A percentile compares a stretch with the other conserved stretches of the same genome.
Evolutionary conservation across 2,113 vertebrate genomes (phyloP).

Genomic region (Nycticebus coucang): DNA sequence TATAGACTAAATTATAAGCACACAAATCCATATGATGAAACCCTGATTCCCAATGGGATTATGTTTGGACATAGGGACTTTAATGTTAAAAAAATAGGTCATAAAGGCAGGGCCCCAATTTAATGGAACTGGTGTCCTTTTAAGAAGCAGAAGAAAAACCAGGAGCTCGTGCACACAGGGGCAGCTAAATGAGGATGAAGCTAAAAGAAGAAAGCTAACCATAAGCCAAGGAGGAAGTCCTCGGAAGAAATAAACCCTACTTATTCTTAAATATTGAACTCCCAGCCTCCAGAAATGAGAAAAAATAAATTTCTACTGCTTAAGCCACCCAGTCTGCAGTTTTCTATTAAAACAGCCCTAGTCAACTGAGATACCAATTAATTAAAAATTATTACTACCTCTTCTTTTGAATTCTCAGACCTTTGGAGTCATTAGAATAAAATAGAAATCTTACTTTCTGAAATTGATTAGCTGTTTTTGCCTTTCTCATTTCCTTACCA

Average conservation of each 20-base stretch:
- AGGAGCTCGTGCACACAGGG: not conserved
- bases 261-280: not conserved
- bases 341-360: too few relatives aligned
- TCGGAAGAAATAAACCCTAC: not conserved
- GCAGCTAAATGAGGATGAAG: too few relatives aligned
- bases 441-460: not conserved
- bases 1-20: not conserved
- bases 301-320: not conserved
- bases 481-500: not conserved
- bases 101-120: not conserved
- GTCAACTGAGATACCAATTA: not conserved
- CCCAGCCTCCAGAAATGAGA: not conserved
- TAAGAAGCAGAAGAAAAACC: not conserved
- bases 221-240: not conserved
- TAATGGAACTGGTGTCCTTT: not conserved
- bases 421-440: not conserved
- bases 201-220: too few relatives aligned
- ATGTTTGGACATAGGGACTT: not conserved
- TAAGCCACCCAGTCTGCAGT: too few relatives aligned
- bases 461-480: not conserved
- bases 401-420: not conserved
- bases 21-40: not conserved
- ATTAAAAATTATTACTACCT: not conserved
- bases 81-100: not conserved
- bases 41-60: not conserved